Conservation (phyloP, 2,113 vertebrate genomes). For the Neolamprologus brichardi region DNA sequence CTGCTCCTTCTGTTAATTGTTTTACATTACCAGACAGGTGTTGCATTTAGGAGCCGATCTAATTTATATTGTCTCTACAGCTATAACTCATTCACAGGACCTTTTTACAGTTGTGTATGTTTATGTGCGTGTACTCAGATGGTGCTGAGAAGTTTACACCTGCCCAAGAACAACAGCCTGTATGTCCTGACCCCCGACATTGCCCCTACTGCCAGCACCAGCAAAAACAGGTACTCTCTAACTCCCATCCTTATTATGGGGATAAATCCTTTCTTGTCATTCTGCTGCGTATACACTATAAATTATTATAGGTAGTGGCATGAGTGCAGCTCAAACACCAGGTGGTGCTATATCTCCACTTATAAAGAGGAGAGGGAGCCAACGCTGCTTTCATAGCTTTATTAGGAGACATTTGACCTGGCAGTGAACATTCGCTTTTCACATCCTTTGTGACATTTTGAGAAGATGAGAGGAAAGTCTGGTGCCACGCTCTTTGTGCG, state of each 20-base stretch:
- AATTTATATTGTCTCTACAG: not conserved
- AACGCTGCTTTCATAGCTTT: not conserved
- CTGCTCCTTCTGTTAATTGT: not conserved
- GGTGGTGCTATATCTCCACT: conserved; percentile 31
- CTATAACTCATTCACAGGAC: not conserved
- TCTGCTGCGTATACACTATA: not conserved
- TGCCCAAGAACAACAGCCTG: conserved; percentile 98
- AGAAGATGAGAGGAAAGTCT: conserved; percentile 11
- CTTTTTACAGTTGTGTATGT: not conserved
- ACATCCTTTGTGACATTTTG: conserved; percentile 57
- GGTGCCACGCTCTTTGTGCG: not conserved
- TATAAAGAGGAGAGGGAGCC: not conserved
- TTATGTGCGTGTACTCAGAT: conserved; percentile 70
- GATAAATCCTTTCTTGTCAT: not conserved
- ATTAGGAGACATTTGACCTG: conserved; percentile 31
- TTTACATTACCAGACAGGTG: not conserved
- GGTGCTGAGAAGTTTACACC: conserved; percentile 91
- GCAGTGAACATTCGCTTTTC: conserved; percentile 18
- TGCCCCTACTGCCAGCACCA: conserved; percentile 84
- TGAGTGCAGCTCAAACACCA: conserved; percentile 25
- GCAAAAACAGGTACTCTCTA: conserved; percentile 83
- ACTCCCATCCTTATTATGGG: not conserved
- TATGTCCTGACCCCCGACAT: conserved; percentile 97
- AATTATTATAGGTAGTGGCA: not conserved
- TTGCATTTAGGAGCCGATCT: not conserved